These are phyloP conservation scores for Florisuga fusca DNA, from an alignment of 2,797 vertebrate genomes.

Conservation along the genomic window DNA sequence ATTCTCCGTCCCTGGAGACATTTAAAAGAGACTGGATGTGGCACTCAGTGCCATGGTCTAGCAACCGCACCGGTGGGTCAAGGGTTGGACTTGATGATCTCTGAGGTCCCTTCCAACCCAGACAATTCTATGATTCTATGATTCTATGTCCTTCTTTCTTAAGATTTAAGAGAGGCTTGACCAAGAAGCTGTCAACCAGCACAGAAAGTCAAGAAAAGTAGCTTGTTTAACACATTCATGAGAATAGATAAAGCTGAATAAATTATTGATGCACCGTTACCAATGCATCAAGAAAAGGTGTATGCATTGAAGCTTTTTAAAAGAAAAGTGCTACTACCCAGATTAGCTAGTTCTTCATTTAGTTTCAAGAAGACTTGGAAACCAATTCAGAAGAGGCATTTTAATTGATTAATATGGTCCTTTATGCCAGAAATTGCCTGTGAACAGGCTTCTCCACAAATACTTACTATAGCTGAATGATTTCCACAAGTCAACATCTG, in stretches of 20 bases:
- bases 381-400: conserved; percentile 27
- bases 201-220: conserved; percentile 2
- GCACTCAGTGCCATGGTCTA: too few relatives aligned
- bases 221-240: not conserved
- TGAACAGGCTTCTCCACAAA: conserved; percentile 32
- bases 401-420: conserved; percentile 10
- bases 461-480: conserved; percentile 6
- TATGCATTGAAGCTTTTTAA: not conserved
- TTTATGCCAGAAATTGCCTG: conserved; percentile 19
- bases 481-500: conserved; percentile 35
- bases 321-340: not conserved
- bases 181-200: not conserved
- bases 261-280: not conserved
- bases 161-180: not conserved
- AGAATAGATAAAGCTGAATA: not conserved
- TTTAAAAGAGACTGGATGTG: too few relatives aligned
- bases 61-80: too few relatives aligned
- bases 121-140: too few relatives aligned
- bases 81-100: too few relatives aligned
- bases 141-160: not conserved
- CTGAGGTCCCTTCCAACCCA: too few relatives aligned
- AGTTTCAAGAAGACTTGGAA: conserved; percentile 30
- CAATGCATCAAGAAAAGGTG: not conserved
- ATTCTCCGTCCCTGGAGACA: too few relatives aligned
- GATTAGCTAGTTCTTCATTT: conserved; percentile 8